Base-by-base conservation (phyloP, 2,113 vertebrate genomes). In the Bubo blakistoni region DNA sequence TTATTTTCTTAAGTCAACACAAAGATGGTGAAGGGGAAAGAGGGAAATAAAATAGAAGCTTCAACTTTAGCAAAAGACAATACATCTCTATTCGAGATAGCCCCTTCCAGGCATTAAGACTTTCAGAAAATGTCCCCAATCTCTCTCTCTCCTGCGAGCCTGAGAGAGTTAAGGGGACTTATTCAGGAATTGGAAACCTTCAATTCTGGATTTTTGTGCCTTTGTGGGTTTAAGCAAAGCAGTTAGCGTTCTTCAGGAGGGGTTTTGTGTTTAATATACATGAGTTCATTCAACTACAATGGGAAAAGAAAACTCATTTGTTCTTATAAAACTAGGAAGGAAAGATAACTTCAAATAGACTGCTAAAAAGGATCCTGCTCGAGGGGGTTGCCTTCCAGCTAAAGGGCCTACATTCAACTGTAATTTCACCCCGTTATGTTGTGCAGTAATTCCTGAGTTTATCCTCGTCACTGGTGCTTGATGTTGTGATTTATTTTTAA, bases 211-310 rank as follows among this genome's bases (percentile, higher is more conserved):
- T 85, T 85, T 96, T 91, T 91, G 59, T 90, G 81, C 61, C 86
- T 95, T 86, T 96, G 95, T 86, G 80, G 83, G 91, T 95, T 93
- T 97, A 74, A 82, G 74, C 87, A 91, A 84, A 90, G 86, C 87
- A 78, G 94, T 70, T 92, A 78, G 66, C 73, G 76, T 94, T 90
- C 92, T 94, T 96, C 93, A 65, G 80, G 83, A 95, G 71, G 63
- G 94, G 84, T 83, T 91, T 92, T 96, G 91, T 91, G 88, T 97
- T 96, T 97, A 95, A 97, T 86, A 96, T 96, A 96, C 92, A 90
- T 91, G 81, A 96, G 94, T 93, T 95, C 94, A 94, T 81, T 92
- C 94, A 91, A 26, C 83, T 88, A 95, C 94, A 96, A 90, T 82
- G 72, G 91, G 81, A 85, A 96, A 97, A 93, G 88, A 96, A 96